Conservation (phyloP, 37 sponge, comb jelly and placozoan genomes). For the Cladorhizidae sp. region DNA sequence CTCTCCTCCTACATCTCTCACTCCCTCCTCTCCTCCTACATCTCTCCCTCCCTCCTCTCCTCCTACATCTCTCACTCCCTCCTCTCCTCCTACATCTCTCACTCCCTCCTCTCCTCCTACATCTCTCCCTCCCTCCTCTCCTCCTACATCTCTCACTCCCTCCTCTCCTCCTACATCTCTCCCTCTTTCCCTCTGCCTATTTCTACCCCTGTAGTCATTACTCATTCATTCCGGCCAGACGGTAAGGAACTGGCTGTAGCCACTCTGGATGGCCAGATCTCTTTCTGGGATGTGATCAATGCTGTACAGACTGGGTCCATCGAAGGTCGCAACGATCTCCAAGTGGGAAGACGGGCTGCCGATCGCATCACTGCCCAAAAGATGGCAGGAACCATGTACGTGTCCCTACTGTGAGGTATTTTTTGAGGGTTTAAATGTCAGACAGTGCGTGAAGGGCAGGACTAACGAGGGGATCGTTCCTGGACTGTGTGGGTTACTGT, state of each 20-base stretch:
- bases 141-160: not conserved
- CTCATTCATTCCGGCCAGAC: constrained; percentile 71
- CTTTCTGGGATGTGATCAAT: constrained; percentile 74
- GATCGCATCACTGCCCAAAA: constrained; percentile 86
- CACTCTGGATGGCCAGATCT: constrained; percentile 85
- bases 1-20: not conserved
- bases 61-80: not conserved
- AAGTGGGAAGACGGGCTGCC: constrained; percentile 76
- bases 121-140: constrained; percentile 12
- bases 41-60: not conserved
- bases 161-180: not conserved
- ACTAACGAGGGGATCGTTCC: too few species aligned
- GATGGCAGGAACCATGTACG: constrained; percentile 61
- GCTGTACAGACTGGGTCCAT: constrained; percentile 76
- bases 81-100: not conserved
- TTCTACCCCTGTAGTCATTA: constrained; percentile 26
- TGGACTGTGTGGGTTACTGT: too few species aligned
- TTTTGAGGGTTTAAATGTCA: too few species aligned
- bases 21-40: not conserved
- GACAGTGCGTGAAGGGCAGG: too few species aligned
- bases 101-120: not conserved
- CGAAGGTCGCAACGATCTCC: constrained; percentile 84
- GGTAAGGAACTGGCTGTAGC: constrained; percentile 88
- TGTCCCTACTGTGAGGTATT: too few species aligned
- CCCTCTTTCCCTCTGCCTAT: constrained; percentile 12